These are phyloP conservation scores for Spea multiplicata DNA, from an alignment of 2,113 vertebrate species.

Conservation along the genomic window DNA sequence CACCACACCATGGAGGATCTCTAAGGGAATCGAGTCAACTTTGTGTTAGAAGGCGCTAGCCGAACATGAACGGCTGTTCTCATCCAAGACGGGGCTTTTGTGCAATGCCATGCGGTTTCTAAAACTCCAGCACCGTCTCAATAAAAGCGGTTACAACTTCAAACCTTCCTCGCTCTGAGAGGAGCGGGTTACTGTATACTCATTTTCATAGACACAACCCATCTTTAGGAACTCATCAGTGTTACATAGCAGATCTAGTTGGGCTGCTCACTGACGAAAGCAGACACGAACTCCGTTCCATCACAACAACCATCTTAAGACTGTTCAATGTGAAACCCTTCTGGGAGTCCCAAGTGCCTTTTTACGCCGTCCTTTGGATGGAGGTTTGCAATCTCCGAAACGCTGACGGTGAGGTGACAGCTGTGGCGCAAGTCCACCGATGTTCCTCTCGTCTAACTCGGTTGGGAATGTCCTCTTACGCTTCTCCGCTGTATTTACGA, in stretches of 20 bases:
- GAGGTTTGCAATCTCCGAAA: background rate
- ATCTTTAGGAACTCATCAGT: constrained; percentile 8
- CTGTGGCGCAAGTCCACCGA: background rate
- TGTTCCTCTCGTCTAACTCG: background rate
- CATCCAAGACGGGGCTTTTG: background rate
- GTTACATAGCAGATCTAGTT: constrained; percentile 12
- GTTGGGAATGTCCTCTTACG: background rate
- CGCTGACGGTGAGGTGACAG: background rate
- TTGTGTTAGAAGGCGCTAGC: background rate
- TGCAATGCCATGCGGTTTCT: background rate
- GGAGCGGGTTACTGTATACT: background rate
- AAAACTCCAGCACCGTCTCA: background rate
- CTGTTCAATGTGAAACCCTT: background rate
- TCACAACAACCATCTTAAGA: background rate
- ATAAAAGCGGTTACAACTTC: background rate
- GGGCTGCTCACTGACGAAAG: background rate
- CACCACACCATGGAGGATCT: background rate
- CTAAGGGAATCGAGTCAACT: background rate
- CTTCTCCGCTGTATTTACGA: no score
- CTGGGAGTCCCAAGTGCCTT: constrained; percentile 32
- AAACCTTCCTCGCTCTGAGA: background rate
- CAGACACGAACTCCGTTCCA: background rate
- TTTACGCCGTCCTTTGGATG: background rate
- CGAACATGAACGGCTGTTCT: background rate
- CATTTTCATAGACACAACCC: background rate